phyloP scores from a whole-genome alignment of 1,140 invertebrate species.

The Magallana angulata region DNA sequence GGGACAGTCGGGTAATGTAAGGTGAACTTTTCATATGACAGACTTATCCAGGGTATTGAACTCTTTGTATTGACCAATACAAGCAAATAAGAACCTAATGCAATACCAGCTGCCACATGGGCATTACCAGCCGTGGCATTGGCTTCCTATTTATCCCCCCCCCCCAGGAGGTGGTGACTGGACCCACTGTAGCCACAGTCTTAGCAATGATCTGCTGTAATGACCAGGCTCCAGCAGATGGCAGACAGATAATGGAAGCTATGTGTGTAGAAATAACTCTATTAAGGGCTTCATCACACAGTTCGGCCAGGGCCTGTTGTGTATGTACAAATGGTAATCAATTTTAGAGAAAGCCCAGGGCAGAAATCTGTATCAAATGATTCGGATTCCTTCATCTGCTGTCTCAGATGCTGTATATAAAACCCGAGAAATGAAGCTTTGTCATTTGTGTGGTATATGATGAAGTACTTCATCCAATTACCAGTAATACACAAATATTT shows the following conservation, averaged over 20 bases:
- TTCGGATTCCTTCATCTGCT: background rate
- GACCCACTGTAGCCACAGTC: background rate
- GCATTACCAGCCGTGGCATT: too few relatives aligned
- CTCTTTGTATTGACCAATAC: too few relatives aligned
- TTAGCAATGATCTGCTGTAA: slow-evolving; percentile 16
- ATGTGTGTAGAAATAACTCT: background rate
- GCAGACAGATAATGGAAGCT: slow-evolving; percentile 15
- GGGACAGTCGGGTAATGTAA: too few relatives aligned
- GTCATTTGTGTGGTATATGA: too few relatives aligned
- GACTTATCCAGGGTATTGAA: too few relatives aligned
- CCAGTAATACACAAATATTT: too few relatives aligned
- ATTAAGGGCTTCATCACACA: slow-evolving; percentile 19
- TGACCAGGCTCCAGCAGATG: background rate
- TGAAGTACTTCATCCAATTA: too few relatives aligned
- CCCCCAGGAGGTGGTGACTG: background rate
- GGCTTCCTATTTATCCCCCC: background rate
- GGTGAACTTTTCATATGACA: too few relatives aligned
- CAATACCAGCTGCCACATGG: too few relatives aligned
- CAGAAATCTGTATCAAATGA: background rate
- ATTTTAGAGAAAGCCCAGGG: background rate
- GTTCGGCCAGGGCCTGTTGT: background rate
- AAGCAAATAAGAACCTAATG: too few relatives aligned
- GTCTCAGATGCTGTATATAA: background rate
- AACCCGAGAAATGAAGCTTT: too few relatives aligned
- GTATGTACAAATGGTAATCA: slow-evolving; percentile 6